A percentile compares a stretch with the other conserved stretches of the same genome.
phyloP scores from a whole-genome alignment of 1,140 invertebrate genomes.

The Drosophila ananassae region DNA sequence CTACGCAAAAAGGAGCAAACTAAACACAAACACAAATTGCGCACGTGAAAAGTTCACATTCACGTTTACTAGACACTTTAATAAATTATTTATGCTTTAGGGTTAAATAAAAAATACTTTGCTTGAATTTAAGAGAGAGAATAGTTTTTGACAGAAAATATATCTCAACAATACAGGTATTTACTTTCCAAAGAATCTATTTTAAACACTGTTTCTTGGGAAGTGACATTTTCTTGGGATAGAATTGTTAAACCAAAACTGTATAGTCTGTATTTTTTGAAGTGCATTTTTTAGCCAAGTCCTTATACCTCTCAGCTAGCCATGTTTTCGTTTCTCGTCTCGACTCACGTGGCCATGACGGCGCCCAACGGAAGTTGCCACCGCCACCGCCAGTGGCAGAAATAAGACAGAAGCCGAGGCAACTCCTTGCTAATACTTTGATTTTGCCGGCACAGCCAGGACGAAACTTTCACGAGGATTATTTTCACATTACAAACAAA shows the following conservation, averaged over 20 bases:
- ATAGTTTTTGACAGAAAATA: too few species aligned
- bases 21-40: slow-evolving; percentile 50
- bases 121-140: background rate
- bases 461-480: slow-evolving; percentile 65
- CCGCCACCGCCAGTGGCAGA: slow-evolving; percentile 21
- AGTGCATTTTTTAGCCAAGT: background rate
- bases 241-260: too few species aligned
- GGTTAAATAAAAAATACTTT: background rate
- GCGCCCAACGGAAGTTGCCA: slow-evolving; percentile 58
- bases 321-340: slow-evolving; percentile 33
- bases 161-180: too few species aligned
- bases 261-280: background rate
- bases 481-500: slow-evolving; percentile 79
- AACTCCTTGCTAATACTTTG: slow-evolving; percentile 66
- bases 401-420: slow-evolving; percentile 10
- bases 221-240: too few species aligned
- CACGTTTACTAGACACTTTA: slow-evolving; percentile 10
- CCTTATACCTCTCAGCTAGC: slow-evolving; percentile 20
- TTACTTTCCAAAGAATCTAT: too few species aligned
- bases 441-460: slow-evolving; percentile 49
- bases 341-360: slow-evolving; percentile 59
- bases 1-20: slow-evolving; percentile 30
- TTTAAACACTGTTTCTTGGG: too few species aligned
- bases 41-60: slow-evolving; percentile 66
- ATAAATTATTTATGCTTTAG: background rate